phyloP scores from a whole-genome alignment of 2,888 invertebrate species.

The Tetragonula carbonaria region DNA sequence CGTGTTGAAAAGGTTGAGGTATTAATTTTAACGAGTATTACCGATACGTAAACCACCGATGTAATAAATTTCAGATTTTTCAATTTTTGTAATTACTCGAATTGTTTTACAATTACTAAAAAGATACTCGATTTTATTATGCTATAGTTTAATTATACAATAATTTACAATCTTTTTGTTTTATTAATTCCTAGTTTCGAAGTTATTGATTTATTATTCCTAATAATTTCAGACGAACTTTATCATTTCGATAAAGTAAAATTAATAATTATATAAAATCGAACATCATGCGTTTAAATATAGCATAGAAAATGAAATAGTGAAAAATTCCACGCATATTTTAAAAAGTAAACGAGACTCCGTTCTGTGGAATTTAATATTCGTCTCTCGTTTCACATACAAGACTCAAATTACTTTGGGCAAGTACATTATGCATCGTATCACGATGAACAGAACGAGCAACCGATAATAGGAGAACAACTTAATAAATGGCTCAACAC shows the following conservation, averaged over 20 bases:
- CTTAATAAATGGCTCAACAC: slow-evolving; percentile 15
- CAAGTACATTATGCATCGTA: background rate
- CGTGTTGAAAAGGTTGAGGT: background rate
- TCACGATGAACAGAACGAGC: slow-evolving; percentile 4
- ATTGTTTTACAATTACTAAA: background rate
- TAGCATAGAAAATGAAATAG: background rate
- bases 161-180: background rate
- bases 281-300: background rate
- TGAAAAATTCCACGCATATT: background rate
- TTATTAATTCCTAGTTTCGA: background rate
- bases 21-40: background rate
- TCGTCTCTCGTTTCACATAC: slow-evolving; percentile 3
- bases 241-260: background rate
- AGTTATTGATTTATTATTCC: background rate
- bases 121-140: background rate
- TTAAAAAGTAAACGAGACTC: background rate
- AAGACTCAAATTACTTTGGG: background rate
- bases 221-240: background rate
- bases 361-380: background rate
- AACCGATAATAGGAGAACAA: slow-evolving; percentile 24
- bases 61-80: background rate
- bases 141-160: background rate
- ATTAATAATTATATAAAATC: too few species aligned
- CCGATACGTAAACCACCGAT: background rate
- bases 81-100: background rate